phyloP scores from a whole-genome alignment of 1,140 invertebrate genomes.

The Neotoxoptera formosana region DNA sequence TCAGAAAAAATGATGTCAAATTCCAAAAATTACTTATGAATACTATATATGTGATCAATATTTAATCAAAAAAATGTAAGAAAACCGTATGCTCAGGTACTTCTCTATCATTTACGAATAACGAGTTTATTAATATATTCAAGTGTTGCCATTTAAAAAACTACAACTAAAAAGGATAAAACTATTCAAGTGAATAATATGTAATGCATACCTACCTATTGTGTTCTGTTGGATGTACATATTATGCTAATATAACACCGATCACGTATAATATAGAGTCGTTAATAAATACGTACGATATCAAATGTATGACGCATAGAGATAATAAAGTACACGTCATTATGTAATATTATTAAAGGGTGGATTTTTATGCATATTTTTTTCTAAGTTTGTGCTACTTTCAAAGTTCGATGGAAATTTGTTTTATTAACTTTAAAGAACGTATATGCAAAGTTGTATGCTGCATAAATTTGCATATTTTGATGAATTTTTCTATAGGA shows the following conservation, averaged over 20 bases:
- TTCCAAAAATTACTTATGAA: neutral
- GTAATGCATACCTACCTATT: neutral
- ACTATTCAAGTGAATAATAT: neutral
- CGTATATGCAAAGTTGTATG: neutral
- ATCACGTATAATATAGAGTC: neutral
- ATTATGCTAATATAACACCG: neutral
- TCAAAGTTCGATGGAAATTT: neutral
- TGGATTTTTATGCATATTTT: neutral
- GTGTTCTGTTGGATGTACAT: neutral
- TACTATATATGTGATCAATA: neutral
- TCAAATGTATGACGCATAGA: neutral
- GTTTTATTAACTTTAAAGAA: neutral
- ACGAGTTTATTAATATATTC: neutral
- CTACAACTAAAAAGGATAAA: neutral
- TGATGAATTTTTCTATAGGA: neutral
- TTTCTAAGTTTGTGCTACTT: neutral
- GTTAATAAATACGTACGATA: neutral
- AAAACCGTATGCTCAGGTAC: neutral
- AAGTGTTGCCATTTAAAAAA: neutral
- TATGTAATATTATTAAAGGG: neutral
- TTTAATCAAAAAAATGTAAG: neutral
- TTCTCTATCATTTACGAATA: neutral
- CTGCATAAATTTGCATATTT: neutral
- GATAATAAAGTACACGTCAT: neutral
- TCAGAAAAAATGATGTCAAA: neutral